Conservation (phyloP, 2,888 invertebrate species). For the Dichetophora obliterata region DNA sequence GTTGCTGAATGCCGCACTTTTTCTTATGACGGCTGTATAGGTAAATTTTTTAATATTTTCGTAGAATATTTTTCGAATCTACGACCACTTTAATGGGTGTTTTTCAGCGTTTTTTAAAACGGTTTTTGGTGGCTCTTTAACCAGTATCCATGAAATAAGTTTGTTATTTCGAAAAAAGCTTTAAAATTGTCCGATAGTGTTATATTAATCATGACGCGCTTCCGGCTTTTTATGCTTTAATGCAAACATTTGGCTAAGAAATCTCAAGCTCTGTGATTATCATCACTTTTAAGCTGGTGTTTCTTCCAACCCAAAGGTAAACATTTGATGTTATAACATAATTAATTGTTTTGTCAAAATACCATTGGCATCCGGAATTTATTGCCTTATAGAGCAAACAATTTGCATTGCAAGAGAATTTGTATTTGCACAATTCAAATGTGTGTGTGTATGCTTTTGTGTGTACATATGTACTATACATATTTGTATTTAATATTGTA, state of each 20-base stretch:
- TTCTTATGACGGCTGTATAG: too few species aligned
- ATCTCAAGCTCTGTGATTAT: not conserved
- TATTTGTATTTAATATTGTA: not conserved
- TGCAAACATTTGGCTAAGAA: conserved; percentile 35
- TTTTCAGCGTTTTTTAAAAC: too few species aligned
- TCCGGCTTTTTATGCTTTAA: conserved; percentile 34
- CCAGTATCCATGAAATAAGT: too few species aligned
- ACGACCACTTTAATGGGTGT: too few species aligned
- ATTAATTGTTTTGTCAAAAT: conserved; percentile 34
- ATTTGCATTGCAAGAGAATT: conserved; percentile 6
- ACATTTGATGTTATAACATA: conserved; percentile 24
- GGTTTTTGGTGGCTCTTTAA: too few species aligned
- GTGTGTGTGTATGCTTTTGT: not conserved
- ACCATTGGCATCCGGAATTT: conserved; percentile 17
- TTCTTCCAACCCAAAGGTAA: not conserved
- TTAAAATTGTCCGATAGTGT: too few species aligned
- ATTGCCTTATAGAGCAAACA: conserved; percentile 18
- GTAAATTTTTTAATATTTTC: too few species aligned
- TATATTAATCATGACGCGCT: too few species aligned
- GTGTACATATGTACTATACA: not conserved
- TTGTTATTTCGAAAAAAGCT: too few species aligned
- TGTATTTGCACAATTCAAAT: not conserved
- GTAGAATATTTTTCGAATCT: too few species aligned
- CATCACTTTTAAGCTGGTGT: conserved; percentile 25
- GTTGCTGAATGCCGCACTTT: too few species aligned